Conservation (phyloP, 2,113 vertebrate species). For the Lagopus muta region DNA sequence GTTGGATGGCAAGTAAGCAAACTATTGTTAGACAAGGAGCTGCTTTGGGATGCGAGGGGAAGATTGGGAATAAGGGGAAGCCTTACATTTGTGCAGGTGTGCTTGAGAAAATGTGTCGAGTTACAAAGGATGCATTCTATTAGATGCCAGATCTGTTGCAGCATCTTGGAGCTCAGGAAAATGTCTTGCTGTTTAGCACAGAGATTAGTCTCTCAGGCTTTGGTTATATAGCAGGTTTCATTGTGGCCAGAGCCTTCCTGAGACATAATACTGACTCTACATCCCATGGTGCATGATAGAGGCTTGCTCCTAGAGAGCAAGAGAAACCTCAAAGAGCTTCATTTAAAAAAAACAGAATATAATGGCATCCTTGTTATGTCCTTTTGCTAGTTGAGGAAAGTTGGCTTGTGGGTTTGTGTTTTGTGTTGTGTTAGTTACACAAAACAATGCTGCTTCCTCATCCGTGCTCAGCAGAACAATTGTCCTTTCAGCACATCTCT, state of each 20-base stretch:
- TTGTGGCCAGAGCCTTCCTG: not conserved
- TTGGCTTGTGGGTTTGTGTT: not conserved
- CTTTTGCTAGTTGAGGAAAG: not conserved
- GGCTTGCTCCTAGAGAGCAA: not conserved
- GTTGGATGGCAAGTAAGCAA: not conserved
- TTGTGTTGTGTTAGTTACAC: not conserved
- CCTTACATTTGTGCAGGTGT: not conserved
- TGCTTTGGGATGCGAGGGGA: not conserved
- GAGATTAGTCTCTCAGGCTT: not conserved
- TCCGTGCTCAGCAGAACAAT: not conserved
- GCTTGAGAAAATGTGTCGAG: conserved; percentile 34
- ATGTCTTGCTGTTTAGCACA: not conserved
- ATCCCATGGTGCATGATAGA: not conserved
- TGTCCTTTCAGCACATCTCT: not conserved
- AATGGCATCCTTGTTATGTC: not conserved
- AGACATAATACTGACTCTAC: not conserved
- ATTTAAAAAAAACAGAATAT: not conserved
- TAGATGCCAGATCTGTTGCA: not conserved
- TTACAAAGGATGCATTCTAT: conserved; percentile 41
- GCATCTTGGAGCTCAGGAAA: not conserved
- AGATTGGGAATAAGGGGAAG: not conserved
- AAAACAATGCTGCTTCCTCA: not conserved
- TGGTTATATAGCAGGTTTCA: rapidly evolving
- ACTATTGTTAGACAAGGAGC: conserved; percentile 2
- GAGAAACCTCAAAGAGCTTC: not conserved